These are phyloP conservation scores for Caenorhabditis doughertyi DNA, from an alignment of 2,888 invertebrate species.

Conservation along the genomic window DNA sequence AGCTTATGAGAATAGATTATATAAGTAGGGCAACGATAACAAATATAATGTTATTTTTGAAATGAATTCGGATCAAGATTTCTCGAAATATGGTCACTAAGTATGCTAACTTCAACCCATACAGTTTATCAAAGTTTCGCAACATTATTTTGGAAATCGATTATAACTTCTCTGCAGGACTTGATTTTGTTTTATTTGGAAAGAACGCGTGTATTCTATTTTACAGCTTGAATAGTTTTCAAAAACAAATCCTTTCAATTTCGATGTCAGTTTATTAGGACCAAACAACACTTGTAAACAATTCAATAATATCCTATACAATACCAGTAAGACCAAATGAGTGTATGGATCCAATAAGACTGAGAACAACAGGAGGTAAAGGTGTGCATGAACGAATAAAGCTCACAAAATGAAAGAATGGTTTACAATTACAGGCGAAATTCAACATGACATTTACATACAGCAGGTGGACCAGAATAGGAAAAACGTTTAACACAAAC, in stretches of 20 bases:
- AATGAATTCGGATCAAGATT: too few relatives aligned
- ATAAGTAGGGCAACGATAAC: too few relatives aligned
- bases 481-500: background rate
- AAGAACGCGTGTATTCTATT: too few relatives aligned
- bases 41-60: too few relatives aligned
- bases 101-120: too few relatives aligned
- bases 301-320: constrained; percentile 34
- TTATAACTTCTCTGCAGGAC: too few relatives aligned
- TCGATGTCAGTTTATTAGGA: constrained; percentile 25
- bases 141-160: too few relatives aligned
- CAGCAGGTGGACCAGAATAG: background rate
- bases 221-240: too few relatives aligned
- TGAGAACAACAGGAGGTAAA: constrained; percentile 4
- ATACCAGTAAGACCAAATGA: constrained; percentile 29
- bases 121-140: too few relatives aligned
- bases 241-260: background rate
- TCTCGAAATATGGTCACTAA: too few relatives aligned
- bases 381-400: constrained; percentile 23
- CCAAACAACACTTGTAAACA: constrained; percentile 29
- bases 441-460: constrained; percentile 13
- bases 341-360: background rate
- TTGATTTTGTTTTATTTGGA: too few relatives aligned
- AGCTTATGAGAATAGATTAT: too few relatives aligned
- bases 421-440: constrained; percentile 3
- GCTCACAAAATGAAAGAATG: constrained; percentile 30